Conservation (phyloP, 1,140 invertebrate genomes). For the Zaprionus africanus region DNA sequence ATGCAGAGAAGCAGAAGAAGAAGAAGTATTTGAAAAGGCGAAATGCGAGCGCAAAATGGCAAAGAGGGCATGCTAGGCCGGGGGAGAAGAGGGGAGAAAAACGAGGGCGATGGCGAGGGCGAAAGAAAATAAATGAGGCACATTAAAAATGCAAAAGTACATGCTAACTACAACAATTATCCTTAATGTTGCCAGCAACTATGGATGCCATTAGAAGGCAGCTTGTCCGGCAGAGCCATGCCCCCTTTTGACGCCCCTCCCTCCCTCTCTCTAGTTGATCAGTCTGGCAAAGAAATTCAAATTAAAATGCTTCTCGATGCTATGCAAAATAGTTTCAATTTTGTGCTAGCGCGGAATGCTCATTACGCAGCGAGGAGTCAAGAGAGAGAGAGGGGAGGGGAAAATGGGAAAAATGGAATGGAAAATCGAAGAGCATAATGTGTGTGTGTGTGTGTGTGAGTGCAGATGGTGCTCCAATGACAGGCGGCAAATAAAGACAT, state of each 20-base stretch:
- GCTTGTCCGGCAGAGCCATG: background rate
- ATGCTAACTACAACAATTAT: constrained; percentile 82
- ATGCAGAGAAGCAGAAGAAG: constrained; percentile 60
- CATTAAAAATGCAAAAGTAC: constrained; percentile 81
- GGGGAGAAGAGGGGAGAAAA: background rate
- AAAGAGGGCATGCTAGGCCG: background rate
- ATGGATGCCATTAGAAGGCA: constrained; percentile 60
- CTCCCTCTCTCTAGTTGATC: constrained; percentile 37
- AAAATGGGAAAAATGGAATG: background rate
- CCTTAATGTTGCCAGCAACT: constrained; percentile 78
- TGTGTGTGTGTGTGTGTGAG: background rate
- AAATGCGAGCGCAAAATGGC: constrained; percentile 20
- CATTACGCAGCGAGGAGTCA: constrained; percentile 58
- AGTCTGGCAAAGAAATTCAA: constrained; percentile 79
- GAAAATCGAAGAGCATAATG: constrained; percentile 26
- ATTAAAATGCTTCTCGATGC: constrained; percentile 77
- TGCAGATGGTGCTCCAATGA: constrained; percentile 21
- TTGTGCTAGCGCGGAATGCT: constrained; percentile 69
- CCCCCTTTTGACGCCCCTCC: background rate
- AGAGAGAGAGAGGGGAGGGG: constrained; percentile 1
- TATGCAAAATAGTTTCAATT: constrained; percentile 83
- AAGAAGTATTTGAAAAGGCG: constrained; percentile 46
- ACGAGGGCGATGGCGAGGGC: background rate
- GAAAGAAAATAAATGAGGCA: constrained; percentile 71
- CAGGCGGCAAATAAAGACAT: constrained; percentile 53